phyloP scores from a whole-genome alignment of 2,113 vertebrate genomes.

The Silurus glanis region DNA sequence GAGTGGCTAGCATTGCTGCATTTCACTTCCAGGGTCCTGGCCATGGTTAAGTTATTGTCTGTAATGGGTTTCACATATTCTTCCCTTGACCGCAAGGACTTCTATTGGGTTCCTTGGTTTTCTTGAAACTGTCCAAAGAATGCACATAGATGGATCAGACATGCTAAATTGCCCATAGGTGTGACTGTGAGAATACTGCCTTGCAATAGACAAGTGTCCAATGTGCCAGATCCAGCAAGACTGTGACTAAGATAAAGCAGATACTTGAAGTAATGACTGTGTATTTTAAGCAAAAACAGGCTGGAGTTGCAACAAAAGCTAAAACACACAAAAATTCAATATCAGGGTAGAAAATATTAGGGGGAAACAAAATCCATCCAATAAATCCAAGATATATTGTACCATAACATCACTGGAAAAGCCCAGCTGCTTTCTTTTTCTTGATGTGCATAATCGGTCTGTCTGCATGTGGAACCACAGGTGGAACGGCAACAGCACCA shows the following conservation, averaged over 20 bases:
- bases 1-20: too few relatives aligned
- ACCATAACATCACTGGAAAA: slow-evolving; percentile 65
- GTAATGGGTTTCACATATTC: too few relatives aligned
- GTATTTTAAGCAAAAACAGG: not conserved
- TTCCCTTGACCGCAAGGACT: not conserved
- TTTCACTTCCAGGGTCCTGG: too few relatives aligned
- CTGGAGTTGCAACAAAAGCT: not conserved
- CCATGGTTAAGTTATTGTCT: too few relatives aligned
- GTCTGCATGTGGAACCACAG: slow-evolving; percentile 24
- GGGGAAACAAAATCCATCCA: not conserved
- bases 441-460: slow-evolving; percentile 60
- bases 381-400: too few relatives aligned
- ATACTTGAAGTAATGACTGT: not conserved
- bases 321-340: not conserved
- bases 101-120: not conserved
- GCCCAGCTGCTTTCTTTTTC: slow-evolving; percentile 72
- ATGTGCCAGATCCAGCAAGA: not conserved
- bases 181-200: not conserved
- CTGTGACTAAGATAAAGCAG: not conserved
- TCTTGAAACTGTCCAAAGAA: not conserved
- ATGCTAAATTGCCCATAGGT: not conserved
- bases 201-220: not conserved
- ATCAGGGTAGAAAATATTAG: not conserved
- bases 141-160: not conserved
- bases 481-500: not conserved